Evolutionary conservation across 2,797 vertebrate genomes (phyloP).

Genomic region (Aphelocoma californica): DNA sequence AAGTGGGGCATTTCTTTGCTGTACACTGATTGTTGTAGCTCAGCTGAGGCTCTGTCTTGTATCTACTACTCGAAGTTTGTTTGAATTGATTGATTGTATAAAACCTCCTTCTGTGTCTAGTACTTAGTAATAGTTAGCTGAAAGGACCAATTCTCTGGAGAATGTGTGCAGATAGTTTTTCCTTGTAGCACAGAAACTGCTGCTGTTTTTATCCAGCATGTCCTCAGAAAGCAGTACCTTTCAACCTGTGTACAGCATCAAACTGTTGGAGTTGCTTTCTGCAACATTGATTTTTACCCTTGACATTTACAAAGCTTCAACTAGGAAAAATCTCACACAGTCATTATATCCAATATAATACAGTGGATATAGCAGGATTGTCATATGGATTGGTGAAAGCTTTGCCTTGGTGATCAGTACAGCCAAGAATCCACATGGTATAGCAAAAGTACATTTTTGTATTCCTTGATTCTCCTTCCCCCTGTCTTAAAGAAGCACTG

Average conservation of each 20-base stretch:
- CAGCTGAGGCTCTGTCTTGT: not conserved
- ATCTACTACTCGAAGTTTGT: not conserved
- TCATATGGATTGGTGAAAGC: not conserved
- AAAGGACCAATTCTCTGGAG: not conserved
- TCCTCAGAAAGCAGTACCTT: not conserved
- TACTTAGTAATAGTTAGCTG: not conserved
- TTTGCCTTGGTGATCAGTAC: not conserved
- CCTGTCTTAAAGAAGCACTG: not conserved
- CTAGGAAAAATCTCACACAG: not conserved
- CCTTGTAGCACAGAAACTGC: not conserved
- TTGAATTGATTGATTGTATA: not conserved
- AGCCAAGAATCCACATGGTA: not conserved
- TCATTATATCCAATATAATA: not conserved
- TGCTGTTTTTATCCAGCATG: not conserved
- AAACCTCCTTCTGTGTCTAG: not conserved
- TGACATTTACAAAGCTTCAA: not conserved
- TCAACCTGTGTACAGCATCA: fast-evolving
- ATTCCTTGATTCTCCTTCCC: not conserved
- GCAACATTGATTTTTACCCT: not conserved
- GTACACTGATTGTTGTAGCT: not conserved
- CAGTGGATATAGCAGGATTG: not conserved
- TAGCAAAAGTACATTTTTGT: not conserved
- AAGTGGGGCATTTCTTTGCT: not conserved
- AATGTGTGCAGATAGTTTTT: not conserved
- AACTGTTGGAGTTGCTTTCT: not conserved